phyloP scores from a whole-genome alignment of 2,888 invertebrate species.

The Dinocampus coccinellae region DNA sequence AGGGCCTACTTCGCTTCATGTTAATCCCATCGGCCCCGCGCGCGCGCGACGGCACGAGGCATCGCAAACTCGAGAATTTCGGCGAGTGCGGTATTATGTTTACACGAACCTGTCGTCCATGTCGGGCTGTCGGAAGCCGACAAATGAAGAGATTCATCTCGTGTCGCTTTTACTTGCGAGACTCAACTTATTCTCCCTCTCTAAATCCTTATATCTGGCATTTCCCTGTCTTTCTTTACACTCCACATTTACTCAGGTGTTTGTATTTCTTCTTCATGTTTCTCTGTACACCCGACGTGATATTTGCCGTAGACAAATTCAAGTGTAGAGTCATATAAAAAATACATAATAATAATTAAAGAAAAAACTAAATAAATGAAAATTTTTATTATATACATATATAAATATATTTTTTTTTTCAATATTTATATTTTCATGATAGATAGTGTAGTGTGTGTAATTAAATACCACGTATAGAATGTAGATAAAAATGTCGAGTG shows the following conservation, averaged over 20 bases:
- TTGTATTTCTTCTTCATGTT: conserved; percentile 3
- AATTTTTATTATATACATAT: no score
- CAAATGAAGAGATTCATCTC: conserved; percentile 35
- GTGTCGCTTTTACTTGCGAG: background rate
- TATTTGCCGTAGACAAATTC: conserved; percentile 3
- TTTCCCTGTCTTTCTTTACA: background rate
- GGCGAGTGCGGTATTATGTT: conserved; percentile 33
- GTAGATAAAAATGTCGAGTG: background rate
- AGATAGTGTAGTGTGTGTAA: background rate
- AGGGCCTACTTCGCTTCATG: conserved; percentile 7
- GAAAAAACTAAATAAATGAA: background rate
- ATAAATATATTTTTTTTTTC: no score
- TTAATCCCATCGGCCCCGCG: conserved; percentile 7
- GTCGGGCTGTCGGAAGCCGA: conserved; percentile 34
- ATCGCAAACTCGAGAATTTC: conserved; percentile 25
- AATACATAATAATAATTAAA: background rate
- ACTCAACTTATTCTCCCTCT: background rate
- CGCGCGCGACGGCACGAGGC: conserved; percentile 6
- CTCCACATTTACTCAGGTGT: conserved; percentile 22
- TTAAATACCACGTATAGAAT: background rate
- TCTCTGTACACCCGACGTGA: background rate
- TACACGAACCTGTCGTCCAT: conserved; percentile 27
- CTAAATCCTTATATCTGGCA: background rate
- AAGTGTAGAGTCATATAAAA: background rate
- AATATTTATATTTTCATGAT: no score